Conservation (phyloP, 2,113 vertebrate genomes). For the Xenopus borealis region DNA sequence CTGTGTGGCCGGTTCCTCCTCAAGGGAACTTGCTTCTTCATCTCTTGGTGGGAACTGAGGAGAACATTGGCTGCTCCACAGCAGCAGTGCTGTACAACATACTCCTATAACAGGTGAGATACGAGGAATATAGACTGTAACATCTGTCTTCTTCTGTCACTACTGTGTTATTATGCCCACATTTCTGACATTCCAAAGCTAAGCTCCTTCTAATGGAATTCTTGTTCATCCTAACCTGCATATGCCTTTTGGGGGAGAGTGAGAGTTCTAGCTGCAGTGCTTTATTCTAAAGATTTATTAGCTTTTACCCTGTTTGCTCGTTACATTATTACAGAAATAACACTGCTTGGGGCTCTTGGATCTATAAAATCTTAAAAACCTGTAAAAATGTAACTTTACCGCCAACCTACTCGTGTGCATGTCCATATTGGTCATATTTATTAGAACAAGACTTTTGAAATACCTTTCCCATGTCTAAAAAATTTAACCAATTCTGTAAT, state of each 20-base stretch:
- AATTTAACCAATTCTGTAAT: too few species aligned
- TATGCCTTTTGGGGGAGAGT: not conserved
- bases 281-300: conserved; percentile 4
- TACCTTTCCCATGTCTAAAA: too few species aligned
- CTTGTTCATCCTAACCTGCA: conserved; percentile 13
- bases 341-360: not conserved
- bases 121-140: conserved; percentile 27
- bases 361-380: too few species aligned
- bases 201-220: conserved; percentile 39
- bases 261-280: not conserved
- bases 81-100: conserved; percentile 73
- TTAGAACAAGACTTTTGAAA: too few species aligned
- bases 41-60: conserved; percentile 64
- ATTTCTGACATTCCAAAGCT: conserved; percentile 31
- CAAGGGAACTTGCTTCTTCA: conserved; percentile 53
- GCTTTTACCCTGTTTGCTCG: not conserved
- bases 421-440: too few species aligned
- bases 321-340: not conserved
- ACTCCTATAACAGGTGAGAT: conserved; percentile 66
- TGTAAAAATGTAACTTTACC: too few species aligned
- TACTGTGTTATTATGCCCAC: accelerated
- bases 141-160: conserved; percentile 2
- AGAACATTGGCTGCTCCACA: conserved; percentile 72
- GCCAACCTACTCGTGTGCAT: too few species aligned
- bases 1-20: conserved; percentile 64